These are phyloP conservation scores for Cordilura impudica DNA, from an alignment of 2,888 invertebrate genomes.

Conservation along the genomic window DNA sequence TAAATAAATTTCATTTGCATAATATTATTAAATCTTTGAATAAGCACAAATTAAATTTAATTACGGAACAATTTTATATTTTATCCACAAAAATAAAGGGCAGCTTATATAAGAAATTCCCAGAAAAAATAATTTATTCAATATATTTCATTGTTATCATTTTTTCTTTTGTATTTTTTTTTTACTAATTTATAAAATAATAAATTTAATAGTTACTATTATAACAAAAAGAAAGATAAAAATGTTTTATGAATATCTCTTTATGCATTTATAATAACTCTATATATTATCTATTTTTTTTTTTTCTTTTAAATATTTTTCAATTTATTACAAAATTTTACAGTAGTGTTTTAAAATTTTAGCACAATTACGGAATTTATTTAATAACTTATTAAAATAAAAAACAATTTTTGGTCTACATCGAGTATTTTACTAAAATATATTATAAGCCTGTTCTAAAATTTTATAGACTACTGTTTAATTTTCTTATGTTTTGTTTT, in stretches of 20 bases:
- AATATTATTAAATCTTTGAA: constrained; percentile 45
- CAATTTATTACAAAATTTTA: too few relatives aligned
- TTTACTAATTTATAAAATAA: constrained; percentile 49
- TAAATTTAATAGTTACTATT: constrained; percentile 61
- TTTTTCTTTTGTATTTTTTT: constrained; percentile 38
- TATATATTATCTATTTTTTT: too few relatives aligned
- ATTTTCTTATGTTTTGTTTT: neutral
- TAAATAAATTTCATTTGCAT: constrained; percentile 39
- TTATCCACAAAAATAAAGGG: constrained; percentile 3
- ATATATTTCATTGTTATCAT: constrained; percentile 29
- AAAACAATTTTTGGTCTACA: neutral
- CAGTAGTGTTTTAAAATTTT: neutral
- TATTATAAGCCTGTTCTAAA: neutral
- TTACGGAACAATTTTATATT: neutral
- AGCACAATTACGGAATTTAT: neutral
- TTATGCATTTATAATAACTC: constrained; percentile 60
- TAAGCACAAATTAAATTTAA: constrained; percentile 44
- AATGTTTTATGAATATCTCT: constrained; percentile 68
- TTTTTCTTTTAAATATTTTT: too few relatives aligned
- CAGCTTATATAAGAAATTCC: constrained; percentile 34
- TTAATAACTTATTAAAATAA: neutral
- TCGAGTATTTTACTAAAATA: neutral
- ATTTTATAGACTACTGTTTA: neutral
- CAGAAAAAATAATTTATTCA: neutral
- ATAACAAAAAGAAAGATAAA: constrained; percentile 58